These are phyloP conservation scores for Neostethus bicornis DNA, from an alignment of 2,797 vertebrate species.

Conservation along the genomic window DNA sequence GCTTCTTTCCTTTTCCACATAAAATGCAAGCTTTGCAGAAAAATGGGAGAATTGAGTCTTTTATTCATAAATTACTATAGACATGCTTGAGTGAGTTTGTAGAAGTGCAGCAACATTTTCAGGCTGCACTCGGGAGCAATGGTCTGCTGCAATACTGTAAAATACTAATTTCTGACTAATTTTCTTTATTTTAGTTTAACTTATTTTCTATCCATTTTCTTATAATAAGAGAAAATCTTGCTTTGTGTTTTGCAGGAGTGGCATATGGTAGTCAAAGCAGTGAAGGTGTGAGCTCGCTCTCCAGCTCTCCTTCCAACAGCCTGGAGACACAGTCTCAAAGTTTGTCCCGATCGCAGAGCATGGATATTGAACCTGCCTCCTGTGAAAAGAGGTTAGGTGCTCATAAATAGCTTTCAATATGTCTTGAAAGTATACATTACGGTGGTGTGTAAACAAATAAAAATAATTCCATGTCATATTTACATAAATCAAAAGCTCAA, in stretches of 20 bases:
- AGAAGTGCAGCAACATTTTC: slow-evolving; percentile 19
- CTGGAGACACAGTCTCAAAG: slow-evolving; percentile 98
- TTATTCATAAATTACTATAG: slow-evolving; percentile 33
- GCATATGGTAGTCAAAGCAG: slow-evolving; percentile 98
- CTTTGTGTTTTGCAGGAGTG: slow-evolving; percentile 79
- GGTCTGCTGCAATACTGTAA: too few species aligned
- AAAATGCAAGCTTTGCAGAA: slow-evolving; percentile 2
- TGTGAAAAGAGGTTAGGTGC: slow-evolving; percentile 94
- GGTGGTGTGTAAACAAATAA: not conserved
- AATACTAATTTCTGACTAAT: too few species aligned
- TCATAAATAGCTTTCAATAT: not conserved
- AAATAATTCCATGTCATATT: not conserved
- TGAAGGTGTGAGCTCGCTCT: slow-evolving; percentile 98
- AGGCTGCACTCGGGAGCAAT: too few species aligned
- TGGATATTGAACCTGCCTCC: slow-evolving; percentile 98
- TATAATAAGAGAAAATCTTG: too few species aligned
- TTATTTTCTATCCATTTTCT: too few species aligned
- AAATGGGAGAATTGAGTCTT: slow-evolving; percentile 37
- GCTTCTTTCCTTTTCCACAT: slow-evolving; percentile 35
- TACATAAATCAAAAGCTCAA: not conserved
- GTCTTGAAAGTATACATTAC: slow-evolving; percentile 3
- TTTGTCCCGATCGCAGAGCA: slow-evolving; percentile 98
- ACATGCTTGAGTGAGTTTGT: slow-evolving; percentile 13
- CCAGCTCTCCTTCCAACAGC: slow-evolving; percentile 99
- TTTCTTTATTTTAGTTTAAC: too few species aligned